A percentile compares a stretch with the other conserved stretches of the same genome.
phyloP scores from a whole-genome alignment of 2,113 vertebrate genomes.

The Otolemur garnettii region DNA sequence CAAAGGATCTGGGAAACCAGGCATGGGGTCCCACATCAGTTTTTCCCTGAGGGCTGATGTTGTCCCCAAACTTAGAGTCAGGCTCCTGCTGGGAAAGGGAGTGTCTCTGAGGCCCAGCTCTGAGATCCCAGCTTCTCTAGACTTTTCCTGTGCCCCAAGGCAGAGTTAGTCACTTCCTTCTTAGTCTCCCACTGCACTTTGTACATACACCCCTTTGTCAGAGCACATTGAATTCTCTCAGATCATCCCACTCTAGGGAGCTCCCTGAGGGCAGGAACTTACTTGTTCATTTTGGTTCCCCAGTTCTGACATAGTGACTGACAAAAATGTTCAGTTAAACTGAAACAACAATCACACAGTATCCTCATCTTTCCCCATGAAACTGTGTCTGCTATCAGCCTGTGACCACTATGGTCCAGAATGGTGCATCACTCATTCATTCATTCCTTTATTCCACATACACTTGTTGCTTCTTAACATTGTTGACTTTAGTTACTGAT shows the following conservation, averaged over 20 bases:
- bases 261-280: conserved; percentile 63
- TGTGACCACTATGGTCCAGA: neutral
- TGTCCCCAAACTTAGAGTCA: conserved; percentile 71
- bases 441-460: neutral
- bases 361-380: neutral
- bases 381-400: neutral
- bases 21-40: neutral
- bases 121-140: conserved; percentile 56
- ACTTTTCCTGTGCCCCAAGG: conserved; percentile 66
- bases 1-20: neutral
- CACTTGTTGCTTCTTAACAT: neutral
- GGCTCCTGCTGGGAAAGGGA: conserved; percentile 73
- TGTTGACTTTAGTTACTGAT: neutral
- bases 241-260: conserved; percentile 27
- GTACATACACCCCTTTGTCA: conserved; percentile 40
- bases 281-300: neutral
- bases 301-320: neutral
- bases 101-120: conserved; percentile 67
- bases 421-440: neutral
- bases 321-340: neutral
- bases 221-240: neutral
- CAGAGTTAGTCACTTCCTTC: conserved; percentile 79
- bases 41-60: neutral
- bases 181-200: neutral
- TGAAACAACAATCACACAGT: neutral